Conservation (phyloP, 2,888 invertebrate genomes). For the Myopa testacea region DNA sequence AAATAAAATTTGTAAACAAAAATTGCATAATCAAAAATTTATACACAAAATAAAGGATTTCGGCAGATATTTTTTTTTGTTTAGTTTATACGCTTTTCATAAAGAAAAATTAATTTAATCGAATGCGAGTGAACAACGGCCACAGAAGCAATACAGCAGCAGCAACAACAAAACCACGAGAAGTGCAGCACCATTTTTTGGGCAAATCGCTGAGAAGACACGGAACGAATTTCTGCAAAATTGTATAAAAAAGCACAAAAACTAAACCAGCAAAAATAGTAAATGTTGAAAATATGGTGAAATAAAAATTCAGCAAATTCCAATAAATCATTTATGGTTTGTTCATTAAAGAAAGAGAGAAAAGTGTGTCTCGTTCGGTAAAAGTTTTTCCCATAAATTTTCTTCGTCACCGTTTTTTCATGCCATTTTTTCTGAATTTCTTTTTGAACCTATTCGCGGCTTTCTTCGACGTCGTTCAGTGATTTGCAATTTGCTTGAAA, state of each 20-base stretch:
- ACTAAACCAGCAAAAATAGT: neutral
- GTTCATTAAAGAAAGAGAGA: neutral
- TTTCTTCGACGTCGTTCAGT: slow-evolving; percentile 25
- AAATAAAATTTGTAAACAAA: neutral
- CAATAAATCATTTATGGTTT: too few species aligned
- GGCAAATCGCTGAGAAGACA: neutral
- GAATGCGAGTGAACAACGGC: neutral
- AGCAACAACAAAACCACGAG: neutral
- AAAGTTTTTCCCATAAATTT: neutral
- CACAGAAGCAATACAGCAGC: neutral
- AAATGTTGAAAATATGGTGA: neutral
- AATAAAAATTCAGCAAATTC: neutral
- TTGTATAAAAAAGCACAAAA: neutral
- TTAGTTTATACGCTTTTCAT: too few species aligned
- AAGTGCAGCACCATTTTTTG: slow-evolving; percentile 1
- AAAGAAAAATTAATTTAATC: slow-evolving; percentile 7
- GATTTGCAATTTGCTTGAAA: slow-evolving; percentile 28
- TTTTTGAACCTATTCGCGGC: slow-evolving; percentile 1
- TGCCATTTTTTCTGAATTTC: neutral
- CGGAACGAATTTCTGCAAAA: neutral
- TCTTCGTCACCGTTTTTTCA: neutral
- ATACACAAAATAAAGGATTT: neutral
- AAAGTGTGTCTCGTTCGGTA: neutral
- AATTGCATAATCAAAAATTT: neutral
- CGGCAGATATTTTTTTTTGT: neutral